Percentiles rank a stretch among this genome's conserved stretches.
Evolutionary conservation across 1,140 invertebrate species (phyloP).

Genomic region (Trichomalopsis sarcophagae): DNA sequence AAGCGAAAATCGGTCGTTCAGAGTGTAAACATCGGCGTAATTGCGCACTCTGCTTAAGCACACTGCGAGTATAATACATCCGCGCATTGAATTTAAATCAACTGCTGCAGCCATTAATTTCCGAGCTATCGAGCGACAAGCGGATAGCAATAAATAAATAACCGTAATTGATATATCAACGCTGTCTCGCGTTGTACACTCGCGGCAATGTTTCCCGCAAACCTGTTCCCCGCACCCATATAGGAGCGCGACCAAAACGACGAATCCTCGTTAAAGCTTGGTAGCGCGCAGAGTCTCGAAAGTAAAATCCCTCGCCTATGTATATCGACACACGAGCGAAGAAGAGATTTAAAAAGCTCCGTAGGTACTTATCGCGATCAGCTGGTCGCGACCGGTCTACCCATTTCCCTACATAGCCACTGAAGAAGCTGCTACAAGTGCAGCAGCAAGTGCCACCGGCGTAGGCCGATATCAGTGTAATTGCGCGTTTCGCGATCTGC

Average conservation of each 20-base stretch:
- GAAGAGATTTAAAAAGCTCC: too few species aligned
- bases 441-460: background rate
- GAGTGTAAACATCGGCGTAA: too few species aligned
- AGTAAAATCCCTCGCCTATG: background rate
- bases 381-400: constrained; percentile 57
- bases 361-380: background rate
- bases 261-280: background rate
- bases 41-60: too few species aligned
- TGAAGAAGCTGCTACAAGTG: constrained; percentile 14
- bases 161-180: background rate
- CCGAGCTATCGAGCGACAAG: background rate
- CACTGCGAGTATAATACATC: background rate
- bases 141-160: background rate
- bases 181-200: too few species aligned
- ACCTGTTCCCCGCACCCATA: background rate
- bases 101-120: background rate
- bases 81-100: background rate
- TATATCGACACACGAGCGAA: background rate
- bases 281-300: background rate
- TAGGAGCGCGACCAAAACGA: background rate
- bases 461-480: background rate
- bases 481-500: constrained; percentile 2
- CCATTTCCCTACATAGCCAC: constrained; percentile 62
- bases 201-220: background rate
- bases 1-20: too few species aligned